Evolutionary conservation across 2,113 vertebrate species (phyloP).

Genomic region (Euleptes europaea): DNA sequence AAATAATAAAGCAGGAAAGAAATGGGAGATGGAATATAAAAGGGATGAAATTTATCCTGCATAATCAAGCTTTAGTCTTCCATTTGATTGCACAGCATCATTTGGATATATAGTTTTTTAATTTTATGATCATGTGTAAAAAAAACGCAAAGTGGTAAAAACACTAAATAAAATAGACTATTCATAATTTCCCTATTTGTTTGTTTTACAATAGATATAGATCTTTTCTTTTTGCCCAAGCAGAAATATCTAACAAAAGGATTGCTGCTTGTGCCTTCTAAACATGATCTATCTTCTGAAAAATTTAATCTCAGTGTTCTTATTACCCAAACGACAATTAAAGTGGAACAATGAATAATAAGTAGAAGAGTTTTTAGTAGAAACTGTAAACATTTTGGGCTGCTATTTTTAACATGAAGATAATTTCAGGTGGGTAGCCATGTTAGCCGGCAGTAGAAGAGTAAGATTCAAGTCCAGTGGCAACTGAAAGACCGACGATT

Average conservation of each 20-base stretch:
- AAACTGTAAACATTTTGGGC: neutral
- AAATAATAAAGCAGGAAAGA: constrained; percentile 4
- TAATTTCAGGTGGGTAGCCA: neutral
- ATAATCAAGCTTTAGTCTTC: constrained; percentile 10
- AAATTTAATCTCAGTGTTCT: neutral
- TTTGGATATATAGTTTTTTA: neutral
- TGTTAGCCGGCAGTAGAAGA: too few relatives aligned
- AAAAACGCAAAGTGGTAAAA: constrained; percentile 10
- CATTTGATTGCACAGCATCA: neutral
- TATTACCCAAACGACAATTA: neutral
- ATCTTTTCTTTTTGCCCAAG: neutral
- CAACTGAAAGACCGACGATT: too few relatives aligned
- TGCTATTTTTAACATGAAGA: neutral
- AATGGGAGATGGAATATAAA: neutral
- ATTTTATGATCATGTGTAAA: neutral
- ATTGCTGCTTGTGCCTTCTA: constrained; percentile 9
- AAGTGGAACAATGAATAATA: neutral
- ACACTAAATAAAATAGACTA: neutral
- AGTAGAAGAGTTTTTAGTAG: neutral
- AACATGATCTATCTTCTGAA: neutral
- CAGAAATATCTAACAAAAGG: neutral
- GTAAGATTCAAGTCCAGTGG: too few relatives aligned
- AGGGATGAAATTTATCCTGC: constrained; percentile 10
- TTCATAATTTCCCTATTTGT: neutral
- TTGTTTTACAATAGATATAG: neutral